phyloP scores from a whole-genome alignment of 2,113 vertebrate species.

The Xiphophorus hellerii region DNA sequence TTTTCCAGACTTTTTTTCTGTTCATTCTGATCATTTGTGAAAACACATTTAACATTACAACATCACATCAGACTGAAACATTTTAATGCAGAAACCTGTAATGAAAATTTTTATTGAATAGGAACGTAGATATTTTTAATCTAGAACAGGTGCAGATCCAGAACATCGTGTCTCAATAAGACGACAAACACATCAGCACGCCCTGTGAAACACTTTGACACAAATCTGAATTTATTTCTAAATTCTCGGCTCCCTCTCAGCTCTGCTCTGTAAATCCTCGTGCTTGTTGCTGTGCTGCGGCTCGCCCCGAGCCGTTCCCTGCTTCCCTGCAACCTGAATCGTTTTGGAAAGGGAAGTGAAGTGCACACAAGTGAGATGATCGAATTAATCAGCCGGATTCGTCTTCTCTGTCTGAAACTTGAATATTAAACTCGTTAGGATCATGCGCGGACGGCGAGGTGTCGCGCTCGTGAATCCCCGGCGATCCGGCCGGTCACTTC shows the following conservation, averaged over 20 bases:
- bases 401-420: conserved; percentile 59
- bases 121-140: too few relatives aligned
- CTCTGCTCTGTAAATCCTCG: neutral
- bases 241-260: neutral
- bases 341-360: conserved; percentile 74
- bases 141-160: too few relatives aligned
- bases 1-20: too few relatives aligned
- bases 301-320: conserved; percentile 67
- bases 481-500: conserved; percentile 66
- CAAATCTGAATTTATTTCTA: neutral
- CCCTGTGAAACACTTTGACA: too few relatives aligned
- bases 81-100: too few relatives aligned
- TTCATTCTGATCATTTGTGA: too few relatives aligned
- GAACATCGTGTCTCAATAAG: too few relatives aligned
- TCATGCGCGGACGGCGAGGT: conserved; percentile 45
- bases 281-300: conserved; percentile 12
- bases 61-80: too few relatives aligned
- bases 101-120: too few relatives aligned
- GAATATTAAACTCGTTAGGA: conserved; percentile 74
- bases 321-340: conserved; percentile 74
- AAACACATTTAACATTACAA: too few relatives aligned
- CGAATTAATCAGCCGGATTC: conserved; percentile 73
- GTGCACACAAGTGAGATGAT: conserved; percentile 80
- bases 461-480: conserved; percentile 55
- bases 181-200: too few relatives aligned